Percentiles rank a stretch among this genome's conserved stretches.
These are phyloP conservation scores for Capricornis sumatraensis DNA, from an alignment of 2,113 vertebrate species.

Conservation along the genomic window DNA sequence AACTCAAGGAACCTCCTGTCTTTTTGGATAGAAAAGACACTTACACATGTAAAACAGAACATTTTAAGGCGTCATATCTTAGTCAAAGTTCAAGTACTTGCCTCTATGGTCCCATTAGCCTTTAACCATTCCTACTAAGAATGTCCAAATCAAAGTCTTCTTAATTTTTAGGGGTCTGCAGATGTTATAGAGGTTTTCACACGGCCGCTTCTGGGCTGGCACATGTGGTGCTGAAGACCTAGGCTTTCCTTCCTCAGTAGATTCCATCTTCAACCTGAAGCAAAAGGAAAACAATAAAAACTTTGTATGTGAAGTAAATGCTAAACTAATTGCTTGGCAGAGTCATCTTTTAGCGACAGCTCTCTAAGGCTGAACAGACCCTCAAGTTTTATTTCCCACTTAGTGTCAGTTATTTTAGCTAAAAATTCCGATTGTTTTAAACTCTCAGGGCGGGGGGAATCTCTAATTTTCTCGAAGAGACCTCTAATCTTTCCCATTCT, in stretches of 20 bases:
- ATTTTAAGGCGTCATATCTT: background rate
- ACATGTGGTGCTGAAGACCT: background rate
- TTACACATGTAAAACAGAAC: background rate
- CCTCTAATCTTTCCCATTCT: background rate
- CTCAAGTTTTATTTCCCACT: background rate
- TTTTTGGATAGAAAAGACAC: background rate
- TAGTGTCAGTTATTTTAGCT: background rate
- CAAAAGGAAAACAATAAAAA: conserved; percentile 14
- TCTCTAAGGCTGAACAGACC: background rate
- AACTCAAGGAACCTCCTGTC: background rate
- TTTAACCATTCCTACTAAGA: background rate
- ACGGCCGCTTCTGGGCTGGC: background rate
- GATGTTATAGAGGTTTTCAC: background rate
- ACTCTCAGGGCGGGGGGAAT: background rate
- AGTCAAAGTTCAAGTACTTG: conserved; percentile 17
- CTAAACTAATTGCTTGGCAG: background rate
- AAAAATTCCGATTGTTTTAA: background rate
- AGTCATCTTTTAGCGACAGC: background rate
- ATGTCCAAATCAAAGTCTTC: background rate
- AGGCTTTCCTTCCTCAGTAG: background rate
- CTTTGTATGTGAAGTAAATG: background rate
- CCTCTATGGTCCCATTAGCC: background rate
- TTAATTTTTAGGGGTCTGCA: background rate
- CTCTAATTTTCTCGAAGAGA: background rate
- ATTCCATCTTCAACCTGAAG: conserved; percentile 53